Conservation (phyloP, 2,113 vertebrate species). For the Pygathrix nemaeus region DNA sequence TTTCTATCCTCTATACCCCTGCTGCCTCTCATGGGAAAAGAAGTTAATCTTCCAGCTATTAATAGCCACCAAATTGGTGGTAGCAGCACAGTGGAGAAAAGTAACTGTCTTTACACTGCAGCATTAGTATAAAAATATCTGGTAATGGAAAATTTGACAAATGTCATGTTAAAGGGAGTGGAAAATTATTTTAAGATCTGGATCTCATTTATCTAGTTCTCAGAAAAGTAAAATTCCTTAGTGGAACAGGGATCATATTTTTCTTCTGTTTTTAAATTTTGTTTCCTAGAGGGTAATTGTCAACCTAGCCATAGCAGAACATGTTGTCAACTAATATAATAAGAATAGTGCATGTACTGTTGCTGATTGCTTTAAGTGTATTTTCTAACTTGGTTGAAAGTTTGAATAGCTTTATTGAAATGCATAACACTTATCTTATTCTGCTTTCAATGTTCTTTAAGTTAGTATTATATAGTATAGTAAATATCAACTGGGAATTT, state of each 20-base stretch:
- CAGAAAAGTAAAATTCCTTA: slow-evolving; percentile 76
- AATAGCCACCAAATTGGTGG: slow-evolving; percentile 82
- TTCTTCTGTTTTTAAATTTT: slow-evolving; percentile 76
- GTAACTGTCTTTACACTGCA: slow-evolving; percentile 66
- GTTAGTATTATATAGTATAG: slow-evolving; percentile 37
- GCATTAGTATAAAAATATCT: slow-evolving; percentile 76
- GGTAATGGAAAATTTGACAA: slow-evolving; percentile 77
- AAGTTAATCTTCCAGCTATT: slow-evolving; percentile 82
- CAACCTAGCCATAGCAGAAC: slow-evolving; percentile 51
- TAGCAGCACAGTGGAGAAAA: slow-evolving; percentile 80
- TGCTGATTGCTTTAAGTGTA: slow-evolving; percentile 12
- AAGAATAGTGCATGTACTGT: slow-evolving; percentile 30
- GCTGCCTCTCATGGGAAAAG: slow-evolving; percentile 79
- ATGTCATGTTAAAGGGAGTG: slow-evolving; percentile 81
- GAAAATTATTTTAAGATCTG: slow-evolving; percentile 73
- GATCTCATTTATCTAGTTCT: slow-evolving; percentile 76
- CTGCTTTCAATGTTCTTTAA: slow-evolving; percentile 33
- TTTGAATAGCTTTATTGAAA: slow-evolving; percentile 49
- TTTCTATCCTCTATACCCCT: slow-evolving; percentile 79
- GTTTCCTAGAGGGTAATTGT: slow-evolving; percentile 78
- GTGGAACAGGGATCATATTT: slow-evolving; percentile 72
- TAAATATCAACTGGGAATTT: slow-evolving; percentile 20
- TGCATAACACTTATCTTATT: not conserved
- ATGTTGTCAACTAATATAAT: slow-evolving; percentile 44
- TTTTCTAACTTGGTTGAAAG: slow-evolving; percentile 54